phyloP scores from a whole-genome alignment of 2,888 invertebrate species.

The Lepidocyrtoides sp. region DNA sequence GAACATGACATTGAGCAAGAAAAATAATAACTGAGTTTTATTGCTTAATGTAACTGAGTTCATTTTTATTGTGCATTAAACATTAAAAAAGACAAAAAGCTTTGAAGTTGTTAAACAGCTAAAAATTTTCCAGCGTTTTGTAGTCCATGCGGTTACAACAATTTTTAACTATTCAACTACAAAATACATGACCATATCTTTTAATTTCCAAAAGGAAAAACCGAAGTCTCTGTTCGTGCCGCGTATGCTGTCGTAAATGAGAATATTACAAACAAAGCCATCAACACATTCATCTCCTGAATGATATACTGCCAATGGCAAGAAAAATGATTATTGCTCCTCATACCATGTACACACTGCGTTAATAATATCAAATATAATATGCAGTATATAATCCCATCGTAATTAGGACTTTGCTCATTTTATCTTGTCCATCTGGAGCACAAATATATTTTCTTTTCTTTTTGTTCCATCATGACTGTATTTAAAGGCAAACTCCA shows the following conservation, averaged over 20 bases:
- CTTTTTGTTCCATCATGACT: background rate
- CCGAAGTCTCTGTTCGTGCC: background rate
- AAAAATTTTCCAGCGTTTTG: too few relatives aligned
- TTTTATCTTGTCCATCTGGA: conserved; percentile 63
- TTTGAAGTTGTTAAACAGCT: too few relatives aligned
- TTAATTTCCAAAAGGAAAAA: conserved; percentile 3
- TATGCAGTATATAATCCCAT: background rate
- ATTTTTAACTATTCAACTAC: too few relatives aligned
- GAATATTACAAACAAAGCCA: conserved; percentile 51
- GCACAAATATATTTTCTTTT: background rate
- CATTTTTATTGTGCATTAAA: too few relatives aligned
- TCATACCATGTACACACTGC: conserved; percentile 64
- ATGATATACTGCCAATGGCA: conserved; percentile 57
- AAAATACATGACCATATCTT: background rate
- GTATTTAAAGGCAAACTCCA: background rate
- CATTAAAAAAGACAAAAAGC: too few relatives aligned
- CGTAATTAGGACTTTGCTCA: conserved; percentile 52
- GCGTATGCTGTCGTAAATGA: background rate
- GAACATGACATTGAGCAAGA: too few relatives aligned
- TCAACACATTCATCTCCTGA: conserved; percentile 52
- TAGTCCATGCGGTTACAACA: too few relatives aligned
- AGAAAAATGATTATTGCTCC: conserved; percentile 63
- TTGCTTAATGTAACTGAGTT: too few relatives aligned
- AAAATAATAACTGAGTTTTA: too few relatives aligned
- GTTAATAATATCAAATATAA: conserved; percentile 61